Evolutionary conservation across 2,888 invertebrate species (phyloP).

Genomic region (Eupithecia subumbrata): DNA sequence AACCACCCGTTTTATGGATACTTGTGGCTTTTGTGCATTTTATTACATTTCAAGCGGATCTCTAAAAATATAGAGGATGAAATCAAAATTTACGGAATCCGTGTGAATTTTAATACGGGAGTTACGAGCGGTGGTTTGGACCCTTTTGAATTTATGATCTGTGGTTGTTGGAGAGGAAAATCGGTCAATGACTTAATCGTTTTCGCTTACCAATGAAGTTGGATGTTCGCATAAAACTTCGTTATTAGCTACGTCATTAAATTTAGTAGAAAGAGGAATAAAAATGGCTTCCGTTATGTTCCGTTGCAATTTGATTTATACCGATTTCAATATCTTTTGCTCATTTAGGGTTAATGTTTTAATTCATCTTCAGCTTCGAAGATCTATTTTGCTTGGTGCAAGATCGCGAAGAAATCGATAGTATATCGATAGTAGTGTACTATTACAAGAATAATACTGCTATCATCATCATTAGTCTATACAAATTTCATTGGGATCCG

Average conservation of each 20-base stretch:
- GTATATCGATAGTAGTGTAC: no score
- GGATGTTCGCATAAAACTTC: neutral
- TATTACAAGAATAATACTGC: no score
- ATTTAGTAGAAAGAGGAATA: neutral
- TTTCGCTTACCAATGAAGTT: neutral
- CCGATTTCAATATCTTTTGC: no score
- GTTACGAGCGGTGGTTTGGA: constrained; percentile 9
- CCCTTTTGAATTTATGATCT: constrained; percentile 10
- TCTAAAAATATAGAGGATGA: constrained; percentile 26
- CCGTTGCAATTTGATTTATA: neutral
- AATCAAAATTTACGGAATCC: constrained; percentile 20
- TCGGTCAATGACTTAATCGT: neutral
- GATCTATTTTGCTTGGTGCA: no score
- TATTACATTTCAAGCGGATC: constrained; percentile 30
- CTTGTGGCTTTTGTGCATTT: constrained; percentile 33
- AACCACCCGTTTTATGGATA: constrained; percentile 22
- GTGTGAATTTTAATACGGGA: constrained; percentile 13
- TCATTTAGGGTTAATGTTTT: no score
- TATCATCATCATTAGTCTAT: no score
- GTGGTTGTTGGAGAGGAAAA: neutral
- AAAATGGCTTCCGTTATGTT: neutral
- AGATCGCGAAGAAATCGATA: no score
- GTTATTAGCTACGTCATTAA: neutral
- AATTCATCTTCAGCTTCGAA: no score
- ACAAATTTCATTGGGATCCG: no score